These are phyloP conservation scores for Gymnarchus niloticus DNA, from an alignment of 2,113 vertebrate species.

Conservation along the genomic window DNA sequence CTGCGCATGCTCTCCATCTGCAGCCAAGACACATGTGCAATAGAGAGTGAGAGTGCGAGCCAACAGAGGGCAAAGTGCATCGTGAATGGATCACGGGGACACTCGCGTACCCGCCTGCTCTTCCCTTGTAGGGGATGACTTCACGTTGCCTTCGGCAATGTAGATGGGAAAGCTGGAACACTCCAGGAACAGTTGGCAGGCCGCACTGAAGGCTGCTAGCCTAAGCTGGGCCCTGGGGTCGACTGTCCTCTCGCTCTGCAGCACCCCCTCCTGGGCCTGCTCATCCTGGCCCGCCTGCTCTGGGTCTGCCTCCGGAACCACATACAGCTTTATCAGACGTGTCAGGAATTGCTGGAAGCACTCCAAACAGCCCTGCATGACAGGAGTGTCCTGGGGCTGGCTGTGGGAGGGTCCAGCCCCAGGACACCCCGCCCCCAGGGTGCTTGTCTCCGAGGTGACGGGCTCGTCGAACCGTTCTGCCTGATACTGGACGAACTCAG, in stretches of 20 bases:
- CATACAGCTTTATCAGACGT: slow-evolving; percentile 80
- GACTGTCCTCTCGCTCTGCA: slow-evolving; percentile 49
- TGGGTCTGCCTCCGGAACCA: slow-evolving; percentile 61
- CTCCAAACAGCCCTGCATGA: slow-evolving; percentile 95
- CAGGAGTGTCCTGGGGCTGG: slow-evolving; percentile 79
- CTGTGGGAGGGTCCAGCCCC: slow-evolving; percentile 47
- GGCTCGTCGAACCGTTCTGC: slow-evolving; percentile 72
- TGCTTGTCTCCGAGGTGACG: slow-evolving; percentile 64
- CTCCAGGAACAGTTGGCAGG: slow-evolving; percentile 94
- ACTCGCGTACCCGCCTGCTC: slow-evolving; percentile 59
- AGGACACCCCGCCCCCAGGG: slow-evolving; percentile 42
- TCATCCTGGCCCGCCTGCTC: slow-evolving; percentile 39
- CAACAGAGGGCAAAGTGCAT: not conserved
- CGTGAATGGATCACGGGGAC: not conserved
- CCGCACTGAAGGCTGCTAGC: slow-evolving; percentile 83
- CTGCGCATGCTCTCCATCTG: slow-evolving; percentile 77
- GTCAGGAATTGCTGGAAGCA: slow-evolving; percentile 91
- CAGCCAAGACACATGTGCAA: not conserved
- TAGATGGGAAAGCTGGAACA: slow-evolving; percentile 97
- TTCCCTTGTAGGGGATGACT: slow-evolving; percentile 74
- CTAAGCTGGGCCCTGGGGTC: slow-evolving; percentile 57
- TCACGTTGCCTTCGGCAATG: slow-evolving; percentile 87
- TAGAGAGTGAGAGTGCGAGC: not conserved
- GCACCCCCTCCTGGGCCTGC: slow-evolving; percentile 40
- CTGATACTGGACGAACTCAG: slow-evolving; percentile 91